phyloP scores from a whole-genome alignment of 1,140 invertebrate genomes.

The Platorchestia sp. region DNA sequence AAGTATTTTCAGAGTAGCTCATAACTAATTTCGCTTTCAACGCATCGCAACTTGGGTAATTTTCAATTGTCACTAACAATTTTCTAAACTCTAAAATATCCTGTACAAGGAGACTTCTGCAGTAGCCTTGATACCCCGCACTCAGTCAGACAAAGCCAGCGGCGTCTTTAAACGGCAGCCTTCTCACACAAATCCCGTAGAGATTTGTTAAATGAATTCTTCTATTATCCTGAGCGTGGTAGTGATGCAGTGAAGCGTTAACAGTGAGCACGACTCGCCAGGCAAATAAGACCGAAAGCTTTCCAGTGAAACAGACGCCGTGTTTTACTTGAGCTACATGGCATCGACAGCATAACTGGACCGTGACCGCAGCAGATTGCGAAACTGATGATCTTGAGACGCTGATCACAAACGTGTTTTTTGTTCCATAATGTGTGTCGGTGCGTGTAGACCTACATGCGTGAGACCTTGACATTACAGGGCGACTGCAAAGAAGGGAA shows the following conservation, averaged over 20 bases:
- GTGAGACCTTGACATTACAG: not conserved
- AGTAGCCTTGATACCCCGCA: too few relatives aligned
- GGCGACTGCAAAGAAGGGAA: not conserved
- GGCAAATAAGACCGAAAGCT: not conserved
- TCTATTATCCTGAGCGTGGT: not conserved
- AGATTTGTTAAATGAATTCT: not conserved
- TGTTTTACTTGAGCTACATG: not conserved
- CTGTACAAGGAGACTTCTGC: too few relatives aligned
- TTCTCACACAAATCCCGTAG: not conserved
- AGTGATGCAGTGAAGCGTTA: not conserved
- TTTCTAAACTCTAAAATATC: too few relatives aligned
- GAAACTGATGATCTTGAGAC: not conserved
- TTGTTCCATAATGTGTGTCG: not conserved
- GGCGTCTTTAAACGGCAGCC: not conserved
- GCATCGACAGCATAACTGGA: not conserved
- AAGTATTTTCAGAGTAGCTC: too few relatives aligned
- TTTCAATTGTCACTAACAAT: too few relatives aligned
- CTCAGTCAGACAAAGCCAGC: not conserved
- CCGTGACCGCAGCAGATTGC: not conserved
- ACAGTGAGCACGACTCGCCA: not conserved
- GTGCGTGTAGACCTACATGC: not conserved
- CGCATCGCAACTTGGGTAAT: too few relatives aligned
- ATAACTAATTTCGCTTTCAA: too few relatives aligned
- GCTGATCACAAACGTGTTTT: not conserved
- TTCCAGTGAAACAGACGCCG: not conserved